Conservation (phyloP, 2,888 invertebrate genomes). For the Doris montereyensis region DNA sequence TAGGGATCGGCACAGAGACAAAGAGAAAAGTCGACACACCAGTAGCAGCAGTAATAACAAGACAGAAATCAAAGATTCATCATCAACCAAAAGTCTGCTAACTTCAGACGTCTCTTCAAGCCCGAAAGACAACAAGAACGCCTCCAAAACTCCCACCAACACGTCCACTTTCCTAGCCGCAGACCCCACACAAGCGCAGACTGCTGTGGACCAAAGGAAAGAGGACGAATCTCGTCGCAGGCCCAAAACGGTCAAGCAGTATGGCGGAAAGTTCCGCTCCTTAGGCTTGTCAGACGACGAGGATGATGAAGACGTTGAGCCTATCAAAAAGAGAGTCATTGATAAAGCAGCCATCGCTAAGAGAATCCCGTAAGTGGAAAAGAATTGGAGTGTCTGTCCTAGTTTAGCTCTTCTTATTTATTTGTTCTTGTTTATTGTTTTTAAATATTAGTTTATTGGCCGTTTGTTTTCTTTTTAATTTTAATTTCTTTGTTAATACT, state of each 20-base stretch:
- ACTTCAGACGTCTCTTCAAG: neutral
- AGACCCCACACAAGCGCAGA: neutral
- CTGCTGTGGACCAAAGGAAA: no score
- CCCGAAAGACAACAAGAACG: constrained; percentile 21
- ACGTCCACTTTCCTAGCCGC: constrained; percentile 41
- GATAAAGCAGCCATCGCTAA: constrained; percentile 23
- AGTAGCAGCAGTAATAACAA: constrained; percentile 38
- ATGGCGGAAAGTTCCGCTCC: constrained; percentile 91
- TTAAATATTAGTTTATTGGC: no score
- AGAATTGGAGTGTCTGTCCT: no score
- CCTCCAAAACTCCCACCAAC: constrained; percentile 24
- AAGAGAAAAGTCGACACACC: constrained; percentile 22
- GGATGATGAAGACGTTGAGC: constrained; percentile 42
- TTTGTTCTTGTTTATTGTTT: no score
- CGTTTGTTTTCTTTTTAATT: no score
- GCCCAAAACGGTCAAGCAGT: constrained; percentile 92
- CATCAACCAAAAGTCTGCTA: constrained; percentile 3
- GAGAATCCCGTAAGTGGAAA: no score
- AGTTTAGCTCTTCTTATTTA: no score
- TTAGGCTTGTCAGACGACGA: constrained; percentile 77
- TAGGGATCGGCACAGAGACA: constrained; percentile 3
- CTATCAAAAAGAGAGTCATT: constrained; percentile 42
- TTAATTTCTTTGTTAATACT: no score
- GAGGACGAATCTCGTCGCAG: constrained; percentile 71
- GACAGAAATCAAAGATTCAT: constrained; percentile 45